A percentile compares a stretch with the other conserved stretches of the same genome.
Evolutionary conservation across 2,113 vertebrate genomes (phyloP).

Genomic region (Dolichotis patagonum): DNA sequence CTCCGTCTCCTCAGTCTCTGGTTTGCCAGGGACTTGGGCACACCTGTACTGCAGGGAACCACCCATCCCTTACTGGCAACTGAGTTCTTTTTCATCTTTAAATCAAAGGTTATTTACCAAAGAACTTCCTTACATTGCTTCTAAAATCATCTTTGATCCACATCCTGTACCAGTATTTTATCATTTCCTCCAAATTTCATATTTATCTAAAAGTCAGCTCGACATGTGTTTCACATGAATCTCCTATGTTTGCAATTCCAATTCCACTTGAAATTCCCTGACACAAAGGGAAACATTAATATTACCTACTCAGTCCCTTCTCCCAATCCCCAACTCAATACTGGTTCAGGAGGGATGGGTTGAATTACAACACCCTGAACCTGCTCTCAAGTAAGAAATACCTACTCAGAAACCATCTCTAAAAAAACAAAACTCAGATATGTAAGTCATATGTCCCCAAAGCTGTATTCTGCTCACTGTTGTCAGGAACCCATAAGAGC

Average conservation of each 20-base stretch:
- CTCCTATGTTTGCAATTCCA: not conserved
- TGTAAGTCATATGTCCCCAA: not conserved
- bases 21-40: not conserved
- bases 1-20: not conserved
- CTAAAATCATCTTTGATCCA: not conserved
- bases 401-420: slow-evolving; percentile 54
- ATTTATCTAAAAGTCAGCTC: not conserved
- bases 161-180: not conserved
- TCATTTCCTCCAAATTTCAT: not conserved
- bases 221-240: not conserved
- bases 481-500: not conserved
- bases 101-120: not conserved
- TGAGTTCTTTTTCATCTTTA: not conserved
- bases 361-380: not conserved
- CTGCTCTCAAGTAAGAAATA: slow-evolving; percentile 27
- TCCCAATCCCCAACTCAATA: not conserved
- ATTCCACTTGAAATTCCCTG: not conserved
- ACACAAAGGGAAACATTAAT: not conserved
- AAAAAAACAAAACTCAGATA: slow-evolving; percentile 48
- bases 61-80: not conserved
- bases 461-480: not conserved
- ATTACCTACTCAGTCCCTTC: not conserved
- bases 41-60: not conserved
- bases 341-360: not conserved
- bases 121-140: slow-evolving; percentile 17